Evolutionary conservation across 2,888 invertebrate genomes (phyloP), one percentile per base, ranked within the genome.

Genomic region (Sipha maydis): DNA sequence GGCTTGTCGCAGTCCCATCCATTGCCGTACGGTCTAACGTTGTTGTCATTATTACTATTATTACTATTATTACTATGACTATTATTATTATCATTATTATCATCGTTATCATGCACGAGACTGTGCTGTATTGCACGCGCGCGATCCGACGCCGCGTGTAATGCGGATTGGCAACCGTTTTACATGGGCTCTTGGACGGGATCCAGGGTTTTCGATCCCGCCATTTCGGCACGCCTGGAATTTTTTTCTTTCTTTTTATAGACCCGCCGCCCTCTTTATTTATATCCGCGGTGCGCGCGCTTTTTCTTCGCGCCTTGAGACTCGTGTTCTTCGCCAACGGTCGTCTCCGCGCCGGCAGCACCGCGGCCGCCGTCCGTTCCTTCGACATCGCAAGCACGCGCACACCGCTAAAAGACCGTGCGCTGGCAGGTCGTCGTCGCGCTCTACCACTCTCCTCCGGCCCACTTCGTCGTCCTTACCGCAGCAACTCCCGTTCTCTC

Each of bases 181-280:
- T 84, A 83, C 83, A 73, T 19, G 73, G 34, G 54, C 54, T 38
- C 19, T 77, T 88, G 88, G 80, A 82, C 80, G 41, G 25, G 14
- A 14, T 28, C 88, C 88, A 88, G 28, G 11, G 75, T 61, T 80
- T 71, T 75, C 75, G 80, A 82, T 61, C 73, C 75, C 80, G 86
- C 80, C 73, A 80, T 75, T 82, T 67, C 82, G 88, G 48, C 75
- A n/a, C 80, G 88, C 75, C 88, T 88, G 88, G 88, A 82, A 88
- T 88, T 86, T 73, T 61, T 41, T 61, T 56, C 48, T 21, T 71
- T 88, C 88, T 88, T 88, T 76, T 88, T 88, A 82, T 88, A 88
- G 88, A 88, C 67, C 88, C 75, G 88, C 67, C 31, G 79, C 73
- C 86, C 86, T 56, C 80, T 86, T 56, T 86, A 86, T 80, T 86